Evolutionary conservation across 2,113 vertebrate genomes (phyloP), one percentile per base, ranked within the genome.

Genomic region (Sinocyclocheilus rhinocerous): DNA sequence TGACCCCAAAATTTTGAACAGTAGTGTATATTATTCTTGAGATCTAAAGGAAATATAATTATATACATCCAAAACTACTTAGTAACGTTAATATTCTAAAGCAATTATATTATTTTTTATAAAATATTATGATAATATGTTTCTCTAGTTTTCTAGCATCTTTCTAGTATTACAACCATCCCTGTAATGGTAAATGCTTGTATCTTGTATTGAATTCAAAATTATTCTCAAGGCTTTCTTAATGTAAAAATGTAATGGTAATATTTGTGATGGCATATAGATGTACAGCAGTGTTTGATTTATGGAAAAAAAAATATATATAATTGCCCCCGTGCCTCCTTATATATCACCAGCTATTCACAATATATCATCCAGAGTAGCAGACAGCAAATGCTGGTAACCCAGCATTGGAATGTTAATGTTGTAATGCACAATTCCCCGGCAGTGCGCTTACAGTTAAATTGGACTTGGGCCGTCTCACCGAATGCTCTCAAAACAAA

Each of bases 401-500:
- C 61, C 65, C 59, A 52, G 65, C 70, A n/a, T 16, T 70, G 79
- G 45, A 83, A 87, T 83, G 81, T 67, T 77, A 70, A 85, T 57
- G 80, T 57, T 20, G 16, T 81, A 80, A 29, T 57, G 83, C 69
- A 76, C 55, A 76, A 57, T 57, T 81, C 59, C 50, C 77, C 11
- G 1, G 12, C 84, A 78, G 22, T 59, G 84, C 12, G 18, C 70
- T 42, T 55, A 52, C 42, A 75, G 11, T 88, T 84, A 69, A 86
- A 89, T 76, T 88, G 85, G 76, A 69, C 84, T 75, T 76, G 7
- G 45, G 69, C 39, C 7, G 45, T 86, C 57, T 81, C 18, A 50
- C 42, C 61, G 81, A 86, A 77, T 24, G 87, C 87, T 85, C 73
- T 79, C 84, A 33, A 83, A 73, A 79, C 81, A 86, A 86, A 88